Evolutionary conservation across 1,140 invertebrate species (phyloP).

Genomic region (Drosophila sproati): DNA sequence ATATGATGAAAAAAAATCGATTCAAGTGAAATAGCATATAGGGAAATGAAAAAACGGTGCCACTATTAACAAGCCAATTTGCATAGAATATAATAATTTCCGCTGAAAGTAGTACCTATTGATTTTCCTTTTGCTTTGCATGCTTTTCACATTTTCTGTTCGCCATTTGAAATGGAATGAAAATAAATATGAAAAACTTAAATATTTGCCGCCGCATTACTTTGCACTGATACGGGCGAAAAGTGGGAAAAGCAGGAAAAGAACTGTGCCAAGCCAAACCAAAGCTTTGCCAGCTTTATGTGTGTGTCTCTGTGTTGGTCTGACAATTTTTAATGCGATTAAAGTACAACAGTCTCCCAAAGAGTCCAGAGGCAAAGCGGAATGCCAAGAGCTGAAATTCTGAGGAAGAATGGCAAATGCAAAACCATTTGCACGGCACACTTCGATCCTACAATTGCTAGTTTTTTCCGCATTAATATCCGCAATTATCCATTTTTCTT

Average conservation of each 20-base stretch:
- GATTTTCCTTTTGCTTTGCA: slow-evolving; percentile 53
- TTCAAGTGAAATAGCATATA: slow-evolving; percentile 1
- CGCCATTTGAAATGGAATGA: slow-evolving; percentile 20
- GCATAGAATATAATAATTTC: slow-evolving; percentile 31
- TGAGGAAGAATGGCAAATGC: slow-evolving; percentile 9
- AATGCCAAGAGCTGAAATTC: slow-evolving; percentile 31
- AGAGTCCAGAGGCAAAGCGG: slow-evolving; percentile 32
- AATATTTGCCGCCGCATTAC: slow-evolving; percentile 61
- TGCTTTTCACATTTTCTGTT: slow-evolving; percentile 24
- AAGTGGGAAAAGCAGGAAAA: slow-evolving; percentile 33
- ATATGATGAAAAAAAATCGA: neutral
- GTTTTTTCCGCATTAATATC: slow-evolving; percentile 20
- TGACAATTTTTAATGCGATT: slow-evolving; percentile 80
- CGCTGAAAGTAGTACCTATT: slow-evolving; percentile 50
- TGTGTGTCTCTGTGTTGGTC: slow-evolving; percentile 55
- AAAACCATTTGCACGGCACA: slow-evolving; percentile 27
- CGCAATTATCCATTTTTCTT: slow-evolving; percentile 5
- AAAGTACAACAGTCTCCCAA: slow-evolving; percentile 75
- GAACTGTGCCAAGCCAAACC: slow-evolving; percentile 58
- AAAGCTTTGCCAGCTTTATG: slow-evolving; percentile 25
- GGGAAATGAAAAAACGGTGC: slow-evolving; percentile 18
- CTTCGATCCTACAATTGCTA: neutral
- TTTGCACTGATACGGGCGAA: slow-evolving; percentile 47
- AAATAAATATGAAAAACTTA: slow-evolving; percentile 63
- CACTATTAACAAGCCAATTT: slow-evolving; percentile 39